Evolutionary conservation across 2,888 invertebrate species (phyloP), one percentile per base, ranked within the genome.

Genomic region (Meganola albula): DNA sequence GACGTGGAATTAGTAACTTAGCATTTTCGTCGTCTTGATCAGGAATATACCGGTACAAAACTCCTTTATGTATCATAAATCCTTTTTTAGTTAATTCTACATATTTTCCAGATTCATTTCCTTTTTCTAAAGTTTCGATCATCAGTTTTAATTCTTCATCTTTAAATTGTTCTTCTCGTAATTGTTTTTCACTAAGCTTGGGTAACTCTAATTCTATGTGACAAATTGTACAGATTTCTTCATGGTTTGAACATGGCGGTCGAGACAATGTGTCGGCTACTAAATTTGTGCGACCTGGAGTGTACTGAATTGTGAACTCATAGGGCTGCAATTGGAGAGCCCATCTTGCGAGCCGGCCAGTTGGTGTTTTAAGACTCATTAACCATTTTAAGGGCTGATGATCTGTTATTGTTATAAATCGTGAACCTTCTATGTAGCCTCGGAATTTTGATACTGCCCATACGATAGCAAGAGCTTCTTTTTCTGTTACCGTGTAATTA

Each of bases 401-500:
- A 10, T 48, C 45, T 0, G 43, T 41, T 1, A 31, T 16, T 2
- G 40, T 31, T 9, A 30, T 27, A 2, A 46, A 26, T 21, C 25
- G 24, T 1, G 24, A n/a, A 3, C 52, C 53, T 32, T 53, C 53
- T 2, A 52, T 46, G 10, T 50, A 56, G 1, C 50, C 45, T 2
- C 53, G 24, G 12, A 50, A 53, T 4, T 41, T 41, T 1, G 25
- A 12, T 1, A 51, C 23, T 0, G 45, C 50, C 48, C 42, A 47
- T 2, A 44, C 45, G 0, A 50, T 42, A 1, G 44, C 48, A 6
- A 48, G 31, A 0, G 42, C 39, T 23, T 50, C 46, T 5, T 40
- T 12, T 14, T 49, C 45, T 0, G 44, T 46, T 0, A 70, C 68
- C 0, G 62, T 46, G 24, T 79, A 78, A 9, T 29, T 37, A 4